Evolutionary conservation across 2,113 vertebrate genomes (phyloP).

Genomic region (Sula dactylatra): DNA sequence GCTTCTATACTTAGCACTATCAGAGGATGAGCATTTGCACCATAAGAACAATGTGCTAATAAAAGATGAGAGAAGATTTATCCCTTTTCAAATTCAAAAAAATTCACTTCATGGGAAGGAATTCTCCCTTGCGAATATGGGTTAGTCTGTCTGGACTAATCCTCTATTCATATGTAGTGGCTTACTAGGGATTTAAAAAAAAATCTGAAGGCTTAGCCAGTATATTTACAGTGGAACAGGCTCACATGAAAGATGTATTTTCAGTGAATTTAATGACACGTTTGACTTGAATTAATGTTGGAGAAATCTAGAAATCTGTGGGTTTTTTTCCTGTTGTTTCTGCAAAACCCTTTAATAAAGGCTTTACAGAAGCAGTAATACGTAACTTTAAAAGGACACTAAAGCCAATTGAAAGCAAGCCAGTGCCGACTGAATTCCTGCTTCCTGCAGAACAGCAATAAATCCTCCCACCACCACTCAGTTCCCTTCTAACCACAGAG

Average conservation of each 20-base stretch:
- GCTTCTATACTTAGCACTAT: not conserved
- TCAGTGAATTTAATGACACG: not conserved
- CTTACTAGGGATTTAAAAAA: conserved; percentile 34
- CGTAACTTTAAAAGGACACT: not conserved
- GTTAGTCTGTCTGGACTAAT: conserved; percentile 43
- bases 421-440: not conserved
- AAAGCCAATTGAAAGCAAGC: not conserved
- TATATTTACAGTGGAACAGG: not conserved
- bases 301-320: not conserved
- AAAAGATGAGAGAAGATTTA: not conserved
- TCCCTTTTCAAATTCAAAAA: not conserved
- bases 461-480: not conserved
- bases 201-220: not conserved
- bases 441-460: not conserved
- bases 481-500: not conserved
- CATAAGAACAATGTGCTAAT: not conserved
- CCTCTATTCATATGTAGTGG: not conserved
- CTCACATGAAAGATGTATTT: not conserved
- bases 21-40: not conserved
- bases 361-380: not conserved
- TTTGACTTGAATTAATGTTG: not conserved
- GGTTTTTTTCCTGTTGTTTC: not conserved
- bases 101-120: not conserved
- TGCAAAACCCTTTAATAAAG: not conserved
- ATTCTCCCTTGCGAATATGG: not conserved